Base-by-base conservation (phyloP, 2,888 invertebrate genomes). In the Megamerina dolium region DNA sequence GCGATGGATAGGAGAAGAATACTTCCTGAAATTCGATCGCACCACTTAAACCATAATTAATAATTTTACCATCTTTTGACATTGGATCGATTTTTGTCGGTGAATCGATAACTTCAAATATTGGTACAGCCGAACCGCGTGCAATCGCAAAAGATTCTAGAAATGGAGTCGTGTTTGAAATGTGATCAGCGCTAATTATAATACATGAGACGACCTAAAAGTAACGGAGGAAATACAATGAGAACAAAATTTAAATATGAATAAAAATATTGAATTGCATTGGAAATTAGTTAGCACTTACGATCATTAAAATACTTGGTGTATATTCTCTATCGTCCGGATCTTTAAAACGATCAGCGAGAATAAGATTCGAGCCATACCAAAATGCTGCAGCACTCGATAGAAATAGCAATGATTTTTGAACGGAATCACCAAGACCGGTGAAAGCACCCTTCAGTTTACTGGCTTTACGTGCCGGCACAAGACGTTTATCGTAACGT, bases 341-440 rank as follows among this genome's bases (percentile, higher is more conserved):
- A 23, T 23, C 10, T 10, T 77, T 74, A 2, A 74, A 68, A 13
- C 82, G 75, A 64, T 81, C 81, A 0, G 81, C 77, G 27, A 87
- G 59, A 48, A 87, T 85, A 10, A 88, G 75, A 44, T 78, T 77
- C 0, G 85, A 81, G 0, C 89, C 89, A 63, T 87, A 88, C 85
- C 87, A 88, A 64, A 89, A 87, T 0, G 85, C 80, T 0, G 87
- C 71, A 0, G 85, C 78, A 61, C 86, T 85, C n/a, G 84, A 81
- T 12, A 79, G 73, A 61, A 84, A 88, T 12, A 86, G 78, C 51
- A 87, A 78, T 33, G 84, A 73, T 79, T 85, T 85, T 74, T 85
- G 78, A 1, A 84, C 64, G 0, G 80, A 85, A 49, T 82, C 81
- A 30, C 85, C 85, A 1, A 85, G 61, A 0, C 85, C 85, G 0